Conservation (phyloP, 2,888 invertebrate genomes). For the Paralinhomoeus sp. region DNA sequence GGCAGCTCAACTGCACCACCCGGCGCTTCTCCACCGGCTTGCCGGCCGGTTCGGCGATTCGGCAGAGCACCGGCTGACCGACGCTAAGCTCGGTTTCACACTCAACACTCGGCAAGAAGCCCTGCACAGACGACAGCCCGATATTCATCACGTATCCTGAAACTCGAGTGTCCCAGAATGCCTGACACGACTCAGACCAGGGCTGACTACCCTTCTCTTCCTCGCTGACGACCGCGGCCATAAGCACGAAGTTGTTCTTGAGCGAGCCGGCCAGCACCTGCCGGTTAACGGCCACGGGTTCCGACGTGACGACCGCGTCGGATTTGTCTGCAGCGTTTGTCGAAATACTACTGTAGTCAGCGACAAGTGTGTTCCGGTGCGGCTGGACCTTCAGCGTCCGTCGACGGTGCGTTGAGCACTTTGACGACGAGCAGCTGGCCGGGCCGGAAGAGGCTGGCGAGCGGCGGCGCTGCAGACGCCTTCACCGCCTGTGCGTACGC, state of each 20-base stretch:
- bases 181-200: neutral
- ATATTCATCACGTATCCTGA: neutral
- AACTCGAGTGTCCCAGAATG: neutral
- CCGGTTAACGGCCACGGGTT: neutral
- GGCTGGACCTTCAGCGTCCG: neutral
- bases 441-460: too few relatives aligned
- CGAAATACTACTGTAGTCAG: too few relatives aligned
- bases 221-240: neutral
- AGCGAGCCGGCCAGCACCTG: neutral
- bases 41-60: neutral
- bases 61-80: neutral
- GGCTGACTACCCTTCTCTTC: constrained; percentile 1
- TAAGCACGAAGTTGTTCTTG: neutral
- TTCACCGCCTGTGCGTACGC: too few relatives aligned
- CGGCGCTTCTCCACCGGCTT: neutral
- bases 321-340: too few relatives aligned
- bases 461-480: too few relatives aligned
- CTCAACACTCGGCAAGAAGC: neutral
- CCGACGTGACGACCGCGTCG: neutral
- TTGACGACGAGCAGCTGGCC: neutral
- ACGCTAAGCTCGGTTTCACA: neutral
- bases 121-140: neutral
- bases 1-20: too few relatives aligned
- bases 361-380: neutral
- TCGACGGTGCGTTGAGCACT: neutral